A percentile compares a stretch with the other conserved stretches of the same genome.
Evolutionary conservation across 2,113 vertebrate species (phyloP).

Genomic region (Probosciger aterrimus): DNA sequence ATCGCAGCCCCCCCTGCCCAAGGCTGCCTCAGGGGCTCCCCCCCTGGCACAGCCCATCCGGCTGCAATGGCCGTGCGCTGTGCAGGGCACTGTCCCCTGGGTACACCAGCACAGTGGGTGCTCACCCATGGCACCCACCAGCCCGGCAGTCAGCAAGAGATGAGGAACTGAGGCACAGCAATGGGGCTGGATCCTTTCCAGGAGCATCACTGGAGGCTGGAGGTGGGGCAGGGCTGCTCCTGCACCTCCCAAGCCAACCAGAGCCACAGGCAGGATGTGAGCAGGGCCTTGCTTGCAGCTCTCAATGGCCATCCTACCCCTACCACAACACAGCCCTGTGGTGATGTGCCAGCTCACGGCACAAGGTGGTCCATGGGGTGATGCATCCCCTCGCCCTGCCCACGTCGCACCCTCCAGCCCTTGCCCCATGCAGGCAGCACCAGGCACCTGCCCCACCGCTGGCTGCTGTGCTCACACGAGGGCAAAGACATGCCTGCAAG

Average conservation of each 20-base stretch:
- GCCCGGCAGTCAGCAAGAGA: background rate
- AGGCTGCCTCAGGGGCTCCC: background rate
- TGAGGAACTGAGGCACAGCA: background rate
- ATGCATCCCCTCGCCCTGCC: background rate
- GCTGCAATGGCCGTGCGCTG: accelerated
- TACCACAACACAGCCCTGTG: accelerated
- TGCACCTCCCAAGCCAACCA: background rate
- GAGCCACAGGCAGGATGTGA: accelerated
- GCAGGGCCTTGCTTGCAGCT: background rate
- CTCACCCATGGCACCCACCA: accelerated
- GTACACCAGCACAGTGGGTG: accelerated
- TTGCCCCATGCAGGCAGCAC: background rate
- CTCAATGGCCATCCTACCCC: background rate
- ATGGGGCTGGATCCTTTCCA: background rate
- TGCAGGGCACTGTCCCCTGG: accelerated
- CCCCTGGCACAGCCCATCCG: background rate
- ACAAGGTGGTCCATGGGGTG: accelerated
- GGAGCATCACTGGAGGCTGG: background rate
- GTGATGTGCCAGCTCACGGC: accelerated
- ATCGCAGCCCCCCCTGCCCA: background rate
- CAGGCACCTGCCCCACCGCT: accelerated
- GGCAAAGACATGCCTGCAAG: accelerated
- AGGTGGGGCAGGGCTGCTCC: background rate
- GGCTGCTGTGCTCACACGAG: background rate
- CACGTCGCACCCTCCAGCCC: no score